These are phyloP conservation scores for Chaetops frenatus DNA, from an alignment of 2,113 vertebrate genomes.

Conservation along the genomic window DNA sequence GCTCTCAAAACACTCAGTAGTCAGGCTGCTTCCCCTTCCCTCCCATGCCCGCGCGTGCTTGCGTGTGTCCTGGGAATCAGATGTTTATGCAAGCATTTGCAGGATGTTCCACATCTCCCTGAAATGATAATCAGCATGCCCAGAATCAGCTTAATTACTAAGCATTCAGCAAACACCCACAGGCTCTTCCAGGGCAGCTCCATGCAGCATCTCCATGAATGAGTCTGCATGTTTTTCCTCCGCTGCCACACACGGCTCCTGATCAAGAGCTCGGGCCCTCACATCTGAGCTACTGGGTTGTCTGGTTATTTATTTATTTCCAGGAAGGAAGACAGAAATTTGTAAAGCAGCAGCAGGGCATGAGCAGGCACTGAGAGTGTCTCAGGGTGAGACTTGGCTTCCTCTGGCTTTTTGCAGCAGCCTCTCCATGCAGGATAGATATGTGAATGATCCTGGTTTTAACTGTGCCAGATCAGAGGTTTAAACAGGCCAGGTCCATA, in stretches of 20 bases:
- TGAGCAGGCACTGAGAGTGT: background rate
- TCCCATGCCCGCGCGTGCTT: background rate
- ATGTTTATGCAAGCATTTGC: slow-evolving; percentile 39
- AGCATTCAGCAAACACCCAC: slow-evolving; percentile 26
- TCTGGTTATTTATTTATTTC: background rate
- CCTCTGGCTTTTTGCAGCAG: background rate
- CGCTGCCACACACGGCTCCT: background rate
- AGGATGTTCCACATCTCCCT: slow-evolving; percentile 2
- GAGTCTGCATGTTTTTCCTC: background rate
- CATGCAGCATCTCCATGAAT: background rate
- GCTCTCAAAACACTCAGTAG: background rate
- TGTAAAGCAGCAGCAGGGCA: background rate
- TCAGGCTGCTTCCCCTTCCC: background rate
- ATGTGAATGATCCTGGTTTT: background rate
- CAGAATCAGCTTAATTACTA: slow-evolving; percentile 41
- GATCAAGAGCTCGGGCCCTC: background rate
- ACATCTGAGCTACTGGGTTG: background rate
- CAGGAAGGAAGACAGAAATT: background rate
- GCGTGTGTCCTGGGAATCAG: background rate
- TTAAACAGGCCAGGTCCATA: background rate
- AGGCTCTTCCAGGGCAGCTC: background rate
- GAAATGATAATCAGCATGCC: slow-evolving; percentile 13
- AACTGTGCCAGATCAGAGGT: background rate
- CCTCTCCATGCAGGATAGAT: background rate
- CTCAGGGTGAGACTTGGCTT: background rate